phyloP scores from a whole-genome alignment of 1,140 invertebrate genomes.

The Sitobion miscanthi region DNA sequence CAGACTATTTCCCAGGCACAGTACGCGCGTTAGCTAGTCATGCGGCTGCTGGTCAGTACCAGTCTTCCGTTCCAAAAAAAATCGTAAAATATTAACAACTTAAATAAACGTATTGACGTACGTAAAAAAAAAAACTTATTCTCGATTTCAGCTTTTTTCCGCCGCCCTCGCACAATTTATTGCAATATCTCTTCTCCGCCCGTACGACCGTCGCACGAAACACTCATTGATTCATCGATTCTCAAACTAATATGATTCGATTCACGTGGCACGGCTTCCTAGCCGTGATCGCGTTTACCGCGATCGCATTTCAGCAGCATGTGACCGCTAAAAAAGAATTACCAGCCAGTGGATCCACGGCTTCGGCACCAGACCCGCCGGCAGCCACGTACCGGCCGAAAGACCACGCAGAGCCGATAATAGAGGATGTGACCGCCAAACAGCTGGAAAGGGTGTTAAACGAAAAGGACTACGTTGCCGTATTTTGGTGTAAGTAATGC shows the following conservation, averaged over 20 bases:
- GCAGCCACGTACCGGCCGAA: constrained; percentile 49
- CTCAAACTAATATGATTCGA: constrained; percentile 19
- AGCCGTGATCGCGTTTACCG: constrained; percentile 9
- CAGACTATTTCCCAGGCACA: constrained; percentile 47
- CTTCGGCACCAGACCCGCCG: not conserved
- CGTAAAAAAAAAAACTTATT: not conserved
- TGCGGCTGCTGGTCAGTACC: constrained; percentile 53
- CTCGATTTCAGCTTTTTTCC: not conserved
- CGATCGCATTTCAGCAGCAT: constrained; percentile 20
- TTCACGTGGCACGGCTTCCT: constrained; percentile 24
- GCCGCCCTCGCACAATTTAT: not conserved
- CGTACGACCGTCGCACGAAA: not conserved
- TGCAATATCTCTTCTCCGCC: not conserved
- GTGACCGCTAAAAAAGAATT: constrained; percentile 53
- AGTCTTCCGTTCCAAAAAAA: constrained; percentile 47
- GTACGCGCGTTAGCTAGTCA: constrained; percentile 51
- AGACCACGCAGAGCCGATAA: constrained; percentile 74
- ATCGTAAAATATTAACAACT: constrained; percentile 11
- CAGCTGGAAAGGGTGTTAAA: constrained; percentile 85
- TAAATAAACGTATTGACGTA: not conserved
- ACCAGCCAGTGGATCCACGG: not conserved
- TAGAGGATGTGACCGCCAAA: constrained; percentile 90
- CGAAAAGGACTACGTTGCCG: constrained; percentile 91
- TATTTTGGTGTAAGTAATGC: constrained; percentile 92
- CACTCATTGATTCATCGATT: too few species aligned